Evolutionary conservation across 2,113 vertebrate genomes (phyloP).

Genomic region (Xenopus borealis): DNA sequence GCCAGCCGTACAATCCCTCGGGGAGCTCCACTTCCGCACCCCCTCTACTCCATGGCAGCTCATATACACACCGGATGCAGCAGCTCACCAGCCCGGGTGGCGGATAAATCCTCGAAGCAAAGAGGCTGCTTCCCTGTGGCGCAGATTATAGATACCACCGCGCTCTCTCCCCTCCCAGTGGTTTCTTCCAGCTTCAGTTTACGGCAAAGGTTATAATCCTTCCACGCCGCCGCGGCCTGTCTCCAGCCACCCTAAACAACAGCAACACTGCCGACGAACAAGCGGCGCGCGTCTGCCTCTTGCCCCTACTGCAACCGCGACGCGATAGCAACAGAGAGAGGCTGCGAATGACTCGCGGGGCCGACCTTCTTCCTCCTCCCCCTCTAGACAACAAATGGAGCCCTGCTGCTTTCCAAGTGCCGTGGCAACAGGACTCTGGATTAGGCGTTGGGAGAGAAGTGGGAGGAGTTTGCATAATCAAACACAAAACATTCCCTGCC

Average conservation of each 20-base stretch:
- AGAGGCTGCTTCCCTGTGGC: slow-evolving; percentile 3
- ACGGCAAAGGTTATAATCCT: neutral
- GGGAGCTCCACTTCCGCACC: slow-evolving; percentile 46
- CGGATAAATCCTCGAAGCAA: too few relatives aligned
- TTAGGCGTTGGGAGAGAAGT: neutral
- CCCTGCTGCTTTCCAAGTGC: slow-evolving; percentile 43
- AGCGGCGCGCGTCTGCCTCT: fast-evolving
- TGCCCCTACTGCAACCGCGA: too few relatives aligned
- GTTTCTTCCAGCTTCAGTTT: neutral
- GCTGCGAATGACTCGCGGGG: slow-evolving; percentile 30
- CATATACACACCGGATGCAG: slow-evolving; percentile 52
- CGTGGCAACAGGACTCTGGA: slow-evolving; percentile 39
- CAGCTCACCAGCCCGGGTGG: slow-evolving; percentile 48
- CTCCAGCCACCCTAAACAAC: neutral
- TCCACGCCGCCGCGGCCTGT: neutral
- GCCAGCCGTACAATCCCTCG: slow-evolving; percentile 47
- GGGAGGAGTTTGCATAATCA: neutral
- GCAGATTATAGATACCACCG: neutral
- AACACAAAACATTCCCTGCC: neutral
- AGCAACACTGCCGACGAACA: neutral
- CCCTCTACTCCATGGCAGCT: slow-evolving; percentile 17
- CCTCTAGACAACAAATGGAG: slow-evolving; percentile 38
- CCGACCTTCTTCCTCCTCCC: neutral
- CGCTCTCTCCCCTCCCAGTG: slow-evolving; percentile 14
- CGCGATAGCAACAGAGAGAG: slow-evolving; percentile 2